Evolutionary conservation across 2,113 vertebrate species (phyloP).

Genomic region (Psammodynastes pulverulentus): DNA sequence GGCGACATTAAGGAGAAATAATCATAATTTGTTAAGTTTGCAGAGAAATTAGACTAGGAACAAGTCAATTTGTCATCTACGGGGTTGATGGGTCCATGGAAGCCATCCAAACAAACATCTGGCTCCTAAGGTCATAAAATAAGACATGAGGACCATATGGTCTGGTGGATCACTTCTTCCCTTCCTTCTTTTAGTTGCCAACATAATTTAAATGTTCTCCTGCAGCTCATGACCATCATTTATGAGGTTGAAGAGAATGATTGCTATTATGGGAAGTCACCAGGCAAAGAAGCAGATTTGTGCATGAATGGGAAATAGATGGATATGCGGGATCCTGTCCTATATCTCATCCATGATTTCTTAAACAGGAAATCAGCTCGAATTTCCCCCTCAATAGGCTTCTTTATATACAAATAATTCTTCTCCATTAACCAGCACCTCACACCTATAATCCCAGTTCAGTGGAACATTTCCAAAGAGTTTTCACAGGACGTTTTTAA

Average conservation of each 20-base stretch:
- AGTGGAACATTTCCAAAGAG: background rate
- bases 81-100: slow-evolving; percentile 9
- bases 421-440: background rate
- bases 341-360: background rate
- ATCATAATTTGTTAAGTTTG: background rate
- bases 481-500: background rate
- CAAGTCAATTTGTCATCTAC: slow-evolving; percentile 1
- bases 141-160: slow-evolving; percentile 38
- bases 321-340: background rate
- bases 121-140: slow-evolving; percentile 37
- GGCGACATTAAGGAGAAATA: background rate
- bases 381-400: background rate
- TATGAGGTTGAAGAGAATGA: background rate
- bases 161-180: slow-evolving; percentile 38
- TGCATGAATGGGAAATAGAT: background rate
- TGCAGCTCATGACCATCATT: background rate
- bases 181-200: slow-evolving; percentile 10
- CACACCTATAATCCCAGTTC: background rate
- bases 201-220: background rate
- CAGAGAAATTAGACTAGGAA: slow-evolving; percentile 27
- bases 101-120: slow-evolving; percentile 29
- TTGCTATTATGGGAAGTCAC: background rate
- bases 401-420: background rate
- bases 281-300: background rate
- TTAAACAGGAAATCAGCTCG: background rate